These are phyloP conservation scores for Acleris sparsana DNA, from an alignment of 2,888 invertebrate species.

Conservation along the genomic window DNA sequence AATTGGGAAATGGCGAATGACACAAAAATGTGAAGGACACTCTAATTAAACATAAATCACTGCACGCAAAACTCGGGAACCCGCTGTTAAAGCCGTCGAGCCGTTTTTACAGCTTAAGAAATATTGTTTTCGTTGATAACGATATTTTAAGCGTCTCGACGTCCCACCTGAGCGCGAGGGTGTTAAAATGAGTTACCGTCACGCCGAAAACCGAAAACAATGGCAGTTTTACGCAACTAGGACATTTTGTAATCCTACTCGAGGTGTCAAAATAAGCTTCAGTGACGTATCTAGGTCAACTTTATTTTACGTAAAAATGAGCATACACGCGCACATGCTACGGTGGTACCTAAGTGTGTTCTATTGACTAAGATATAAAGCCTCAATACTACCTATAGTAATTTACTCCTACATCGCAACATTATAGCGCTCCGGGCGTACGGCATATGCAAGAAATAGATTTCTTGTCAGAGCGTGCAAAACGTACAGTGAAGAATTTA, in stretches of 20 bases:
- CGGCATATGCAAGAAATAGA: no score
- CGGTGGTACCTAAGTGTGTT: no score
- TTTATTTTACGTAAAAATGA: no score
- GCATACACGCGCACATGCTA: no score
- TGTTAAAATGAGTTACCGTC: conserved; percentile 66
- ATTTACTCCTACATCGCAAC: no score
- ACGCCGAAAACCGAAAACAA: conserved; percentile 12
- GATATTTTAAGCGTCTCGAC: conserved; percentile 69
- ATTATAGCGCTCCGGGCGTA: no score
- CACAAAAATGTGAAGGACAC: conserved; percentile 66
- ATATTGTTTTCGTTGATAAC: conserved; percentile 73
- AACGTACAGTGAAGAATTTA: no score
- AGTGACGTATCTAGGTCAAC: no score
- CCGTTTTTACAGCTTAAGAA: conserved; percentile 69
- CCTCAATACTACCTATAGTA: no score
- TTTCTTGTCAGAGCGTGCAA: no score
- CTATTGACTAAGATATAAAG: no score
- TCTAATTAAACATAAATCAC: conserved; percentile 79
- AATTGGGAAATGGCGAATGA: conserved; percentile 57
- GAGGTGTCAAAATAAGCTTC: neutral
- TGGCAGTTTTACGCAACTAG: conserved; percentile 16
- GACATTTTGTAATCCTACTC: conserved; percentile 9
- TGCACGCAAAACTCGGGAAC: conserved; percentile 62
- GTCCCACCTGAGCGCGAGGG: conserved; percentile 68
- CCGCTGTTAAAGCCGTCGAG: conserved; percentile 60